These are phyloP conservation scores for Falco columbarius DNA, from an alignment of 2,797 vertebrate genomes.

Conservation along the genomic window DNA sequence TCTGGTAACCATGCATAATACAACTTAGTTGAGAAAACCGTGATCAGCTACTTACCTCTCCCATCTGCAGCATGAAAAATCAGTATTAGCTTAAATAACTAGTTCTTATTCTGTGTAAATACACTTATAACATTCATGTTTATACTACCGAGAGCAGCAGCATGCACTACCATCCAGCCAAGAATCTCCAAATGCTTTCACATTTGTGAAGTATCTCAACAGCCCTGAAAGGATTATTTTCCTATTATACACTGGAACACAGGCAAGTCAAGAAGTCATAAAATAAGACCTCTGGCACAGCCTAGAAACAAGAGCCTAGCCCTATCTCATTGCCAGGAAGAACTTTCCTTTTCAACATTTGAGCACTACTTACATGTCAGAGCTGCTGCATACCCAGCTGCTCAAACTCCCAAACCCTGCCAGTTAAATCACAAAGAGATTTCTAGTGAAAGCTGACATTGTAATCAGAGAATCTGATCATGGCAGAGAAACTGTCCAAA, in stretches of 20 bases:
- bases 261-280: not conserved
- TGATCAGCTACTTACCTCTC: not conserved
- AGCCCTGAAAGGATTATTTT: not conserved
- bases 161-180: not conserved
- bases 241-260: not conserved
- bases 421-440: conserved; percentile 6
- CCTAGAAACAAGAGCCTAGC: not conserved
- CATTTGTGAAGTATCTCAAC: not conserved
- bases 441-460: conserved; percentile 56
- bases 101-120: not conserved
- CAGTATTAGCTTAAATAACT: not conserved
- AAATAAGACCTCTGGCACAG: not conserved
- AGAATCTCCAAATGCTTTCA: not conserved
- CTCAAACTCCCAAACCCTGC: not conserved
- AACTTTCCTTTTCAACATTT: not conserved
- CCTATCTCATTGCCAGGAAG: not conserved
- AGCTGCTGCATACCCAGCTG: not conserved
- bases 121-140: not conserved
- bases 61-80: not conserved
- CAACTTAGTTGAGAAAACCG: not conserved
- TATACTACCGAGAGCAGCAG: not conserved
- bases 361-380: not conserved
- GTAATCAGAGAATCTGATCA: conserved; percentile 38
- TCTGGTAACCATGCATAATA: not conserved
- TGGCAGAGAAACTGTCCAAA: conserved; percentile 51